Conservation (phyloP, 1,140 invertebrate species). For the Calliopsis andreniformis region DNA sequence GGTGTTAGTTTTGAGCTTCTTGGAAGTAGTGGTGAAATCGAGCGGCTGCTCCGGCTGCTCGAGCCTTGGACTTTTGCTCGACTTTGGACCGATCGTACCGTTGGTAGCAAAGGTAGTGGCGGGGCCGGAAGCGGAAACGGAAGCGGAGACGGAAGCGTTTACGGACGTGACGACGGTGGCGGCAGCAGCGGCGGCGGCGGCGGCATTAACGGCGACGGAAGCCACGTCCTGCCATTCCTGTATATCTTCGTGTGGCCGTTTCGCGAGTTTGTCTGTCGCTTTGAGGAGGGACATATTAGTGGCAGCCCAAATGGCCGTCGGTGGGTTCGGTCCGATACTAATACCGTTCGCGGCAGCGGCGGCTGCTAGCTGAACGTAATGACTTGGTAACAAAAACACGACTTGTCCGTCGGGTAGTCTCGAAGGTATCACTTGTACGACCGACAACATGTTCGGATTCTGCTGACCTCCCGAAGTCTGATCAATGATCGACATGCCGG, state of each 20-base stretch:
- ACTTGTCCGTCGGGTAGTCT: conserved; percentile 83
- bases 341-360: conserved; percentile 79
- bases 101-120: conserved; percentile 8
- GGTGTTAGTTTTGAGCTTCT: conserved; percentile 68
- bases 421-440: conserved; percentile 82
- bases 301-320: conserved; percentile 79
- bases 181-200: background rate
- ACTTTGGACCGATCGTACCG: conserved; percentile 43
- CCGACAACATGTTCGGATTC: conserved; percentile 78
- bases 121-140: conserved; percentile 36
- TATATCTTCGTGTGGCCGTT: conserved; percentile 75
- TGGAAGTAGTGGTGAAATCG: conserved; percentile 77
- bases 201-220: conserved; percentile 15
- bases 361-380: conserved; percentile 82
- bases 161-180: conserved; percentile 23
- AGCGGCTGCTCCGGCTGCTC: conserved; percentile 77
- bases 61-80: conserved; percentile 73
- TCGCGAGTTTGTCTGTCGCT: conserved; percentile 77
- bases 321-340: conserved; percentile 79
- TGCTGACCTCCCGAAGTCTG: conserved; percentile 75
- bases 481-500: conserved; percentile 65
- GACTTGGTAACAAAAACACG: conserved; percentile 82
- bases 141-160: conserved; percentile 43
- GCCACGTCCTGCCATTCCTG: conserved; percentile 61
- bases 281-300: conserved; percentile 80